These are phyloP conservation scores for Solenodon paradoxus DNA, from an alignment of 2,113 vertebrate species.

Conservation along the genomic window DNA sequence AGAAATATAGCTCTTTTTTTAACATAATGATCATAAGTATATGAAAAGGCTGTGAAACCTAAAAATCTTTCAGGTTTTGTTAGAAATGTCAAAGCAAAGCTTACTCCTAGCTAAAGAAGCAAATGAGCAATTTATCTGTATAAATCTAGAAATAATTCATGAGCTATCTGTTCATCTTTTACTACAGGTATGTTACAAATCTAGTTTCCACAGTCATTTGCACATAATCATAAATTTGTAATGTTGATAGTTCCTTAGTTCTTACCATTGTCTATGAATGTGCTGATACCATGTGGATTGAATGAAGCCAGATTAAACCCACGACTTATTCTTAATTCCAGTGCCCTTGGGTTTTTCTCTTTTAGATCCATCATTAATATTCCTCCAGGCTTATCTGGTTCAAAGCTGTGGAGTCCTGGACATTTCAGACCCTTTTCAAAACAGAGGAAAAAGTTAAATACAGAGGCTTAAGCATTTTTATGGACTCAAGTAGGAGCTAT, in stretches of 20 bases:
- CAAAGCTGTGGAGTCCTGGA: conserved; percentile 79
- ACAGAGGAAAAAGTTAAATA: conserved; percentile 29
- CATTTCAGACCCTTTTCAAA: conserved; percentile 86
- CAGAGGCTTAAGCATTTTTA: background rate
- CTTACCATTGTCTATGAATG: conserved; percentile 88
- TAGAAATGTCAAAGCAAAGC: conserved; percentile 40
- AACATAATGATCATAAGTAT: conserved; percentile 16
- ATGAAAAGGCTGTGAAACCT: conserved; percentile 52
- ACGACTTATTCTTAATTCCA: conserved; percentile 89
- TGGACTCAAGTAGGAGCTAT: background rate
- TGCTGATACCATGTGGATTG: conserved; percentile 95
- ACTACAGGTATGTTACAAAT: background rate
- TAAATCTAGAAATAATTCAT: conserved; percentile 23
- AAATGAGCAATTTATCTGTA: background rate
- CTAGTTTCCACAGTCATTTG: background rate
- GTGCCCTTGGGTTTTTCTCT: conserved; percentile 82
- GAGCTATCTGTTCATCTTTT: conserved; percentile 5
- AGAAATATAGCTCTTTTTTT: conserved; percentile 30
- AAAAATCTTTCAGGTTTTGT: conserved; percentile 37
- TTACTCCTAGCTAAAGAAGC: background rate
- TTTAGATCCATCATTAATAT: conserved; percentile 89
- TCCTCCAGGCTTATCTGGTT: conserved; percentile 86
- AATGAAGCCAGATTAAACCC: conserved; percentile 92
- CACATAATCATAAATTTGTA: background rate
- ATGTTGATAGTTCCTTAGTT: background rate